Evolutionary conservation across 1,140 invertebrate species (phyloP), one percentile per base, ranked within the genome.

Genomic region (Micrasema longulum): DNA sequence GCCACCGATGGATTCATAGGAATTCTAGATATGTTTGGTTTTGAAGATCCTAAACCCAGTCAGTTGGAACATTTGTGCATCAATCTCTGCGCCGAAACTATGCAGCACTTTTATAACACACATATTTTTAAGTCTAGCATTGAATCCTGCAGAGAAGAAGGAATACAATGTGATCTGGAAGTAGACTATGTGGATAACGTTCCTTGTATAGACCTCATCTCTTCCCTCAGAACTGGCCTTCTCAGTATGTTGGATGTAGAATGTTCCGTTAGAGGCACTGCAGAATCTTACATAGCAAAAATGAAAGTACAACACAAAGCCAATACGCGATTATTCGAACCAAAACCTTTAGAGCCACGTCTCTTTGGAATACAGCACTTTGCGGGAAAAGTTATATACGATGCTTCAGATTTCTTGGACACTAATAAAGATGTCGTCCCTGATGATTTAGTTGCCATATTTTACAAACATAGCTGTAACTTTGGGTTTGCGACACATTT

Each of bases 51-150:
- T 20, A 92, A 93, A 78, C 94, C 94, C 0, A 93, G 93, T 77
- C 94, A 95, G 77, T 85, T 98, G 74, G 96, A 97, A 80, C 96
- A 97, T 80, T 84, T 98, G 14, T 98, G 96, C 83, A 96, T 97
- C 76, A 97, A 98, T 83, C 83, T 98, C 47, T 97, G 95, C 82
- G 95, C 96, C 0, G 96, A 98, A 85, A 97, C 96, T 14, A 97
- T 98, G 94, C 96, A 98, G 79, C 95, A 97, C 82, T 97, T 97
- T 81, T 98, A 97, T 86, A 97, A 97, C 80, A 97, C 95, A 35
- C 95, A 97, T 81, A 95, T 97, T 70, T 97, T 98, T 83, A 97
- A 97, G 83, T 95, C 93, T 6, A 94, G 93, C 63, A 94, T 96
- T 69, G 95, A 97, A 82, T 95, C 95, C 45, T 97, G 95, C 79